Conservation (phyloP, 2,888 invertebrate genomes). For the Thelaira solivaga region DNA sequence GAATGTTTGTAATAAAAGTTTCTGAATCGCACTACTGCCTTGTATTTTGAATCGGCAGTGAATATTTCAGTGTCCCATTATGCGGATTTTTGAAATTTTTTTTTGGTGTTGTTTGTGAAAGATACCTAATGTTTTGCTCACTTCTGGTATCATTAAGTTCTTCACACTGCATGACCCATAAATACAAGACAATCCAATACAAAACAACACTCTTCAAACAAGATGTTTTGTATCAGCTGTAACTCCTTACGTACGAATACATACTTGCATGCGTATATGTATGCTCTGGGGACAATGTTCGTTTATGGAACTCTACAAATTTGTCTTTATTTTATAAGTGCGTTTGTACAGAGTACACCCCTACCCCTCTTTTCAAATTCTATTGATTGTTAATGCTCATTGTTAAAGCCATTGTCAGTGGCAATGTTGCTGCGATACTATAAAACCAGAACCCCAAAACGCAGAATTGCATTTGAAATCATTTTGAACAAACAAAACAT, state of each 20-base stretch:
- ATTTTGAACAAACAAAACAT: constrained; percentile 48
- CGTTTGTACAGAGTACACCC: background rate
- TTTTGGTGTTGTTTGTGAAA: background rate
- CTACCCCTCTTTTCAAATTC: background rate
- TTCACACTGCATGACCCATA: background rate
- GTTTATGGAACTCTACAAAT: background rate
- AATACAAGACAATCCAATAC: background rate
- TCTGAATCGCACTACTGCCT: no score
- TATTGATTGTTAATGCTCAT: constrained; percentile 4
- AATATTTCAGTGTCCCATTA: no score
- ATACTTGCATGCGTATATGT: no score
- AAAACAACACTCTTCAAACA: constrained; percentile 12
- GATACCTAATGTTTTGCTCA: background rate
- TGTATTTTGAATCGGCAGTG: no score
- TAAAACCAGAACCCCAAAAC: background rate
- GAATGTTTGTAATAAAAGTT: no score
- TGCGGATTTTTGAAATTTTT: no score
- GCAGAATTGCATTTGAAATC: constrained; percentile 55
- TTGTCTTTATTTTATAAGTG: no score
- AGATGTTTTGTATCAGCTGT: constrained; percentile 11
- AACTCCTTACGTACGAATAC: no score
- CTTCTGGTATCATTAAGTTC: background rate
- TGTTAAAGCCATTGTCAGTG: constrained; percentile 16
- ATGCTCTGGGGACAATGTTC: constrained; percentile 22
- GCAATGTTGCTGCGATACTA: constrained; percentile 5